Percentiles rank a stretch among this genome's conserved stretches.
Evolutionary conservation across 2,888 invertebrate genomes (phyloP).

Genomic region (Baccha elongata): DNA sequence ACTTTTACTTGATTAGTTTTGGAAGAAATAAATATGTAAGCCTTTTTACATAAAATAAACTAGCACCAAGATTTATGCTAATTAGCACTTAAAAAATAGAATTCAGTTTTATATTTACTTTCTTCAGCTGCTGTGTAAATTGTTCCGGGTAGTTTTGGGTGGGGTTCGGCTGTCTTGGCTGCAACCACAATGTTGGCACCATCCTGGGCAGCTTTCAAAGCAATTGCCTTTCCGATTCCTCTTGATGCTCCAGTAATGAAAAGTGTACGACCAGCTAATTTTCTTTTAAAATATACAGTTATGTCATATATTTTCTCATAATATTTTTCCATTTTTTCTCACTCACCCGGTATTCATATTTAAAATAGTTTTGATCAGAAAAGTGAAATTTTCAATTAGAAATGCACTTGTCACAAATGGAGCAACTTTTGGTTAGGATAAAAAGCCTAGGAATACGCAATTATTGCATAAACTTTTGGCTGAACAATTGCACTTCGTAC

Average conservation of each 20-base stretch:
- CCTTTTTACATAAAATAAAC: no score
- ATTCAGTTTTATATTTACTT: conserved; percentile 82
- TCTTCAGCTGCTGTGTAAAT: conserved; percentile 93
- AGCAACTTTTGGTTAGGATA: background rate
- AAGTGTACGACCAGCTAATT: conserved; percentile 92
- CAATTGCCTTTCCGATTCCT: conserved; percentile 97
- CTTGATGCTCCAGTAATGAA: conserved; percentile 98
- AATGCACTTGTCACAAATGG: background rate
- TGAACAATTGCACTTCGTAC: conserved; percentile 20
- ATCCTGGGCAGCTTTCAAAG: conserved; percentile 93
- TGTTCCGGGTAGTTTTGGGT: conserved; percentile 87
- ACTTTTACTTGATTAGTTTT: no score
- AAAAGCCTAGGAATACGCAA: conserved; percentile 7
- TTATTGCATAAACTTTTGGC: no score
- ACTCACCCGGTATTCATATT: conserved; percentile 68
- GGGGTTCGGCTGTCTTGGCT: conserved; percentile 92
- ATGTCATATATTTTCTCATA: conserved; percentile 22
- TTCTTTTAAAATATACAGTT: conserved; percentile 73
- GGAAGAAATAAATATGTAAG: no score
- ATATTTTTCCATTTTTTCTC: background rate
- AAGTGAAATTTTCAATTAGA: conserved; percentile 13
- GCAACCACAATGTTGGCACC: conserved; percentile 94
- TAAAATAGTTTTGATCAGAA: background rate
- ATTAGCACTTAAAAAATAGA: conserved; percentile 2
- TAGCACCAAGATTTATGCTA: no score